Percentiles rank a stretch among this genome's conserved stretches.
These are phyloP conservation scores for Eupeodes luniger DNA, from an alignment of 2,888 invertebrate species.

Conservation along the genomic window DNA sequence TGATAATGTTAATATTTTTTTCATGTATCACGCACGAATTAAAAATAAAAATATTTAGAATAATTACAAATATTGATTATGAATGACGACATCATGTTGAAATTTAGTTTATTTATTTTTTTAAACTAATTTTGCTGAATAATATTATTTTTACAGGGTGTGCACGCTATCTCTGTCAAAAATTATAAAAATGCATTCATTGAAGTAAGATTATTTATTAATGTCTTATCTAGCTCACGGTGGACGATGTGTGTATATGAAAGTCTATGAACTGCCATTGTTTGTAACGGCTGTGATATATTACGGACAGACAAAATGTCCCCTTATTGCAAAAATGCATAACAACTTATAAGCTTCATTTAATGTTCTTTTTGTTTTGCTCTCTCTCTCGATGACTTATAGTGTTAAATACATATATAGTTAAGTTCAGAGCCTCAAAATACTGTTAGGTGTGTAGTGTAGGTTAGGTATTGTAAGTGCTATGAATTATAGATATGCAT, in stretches of 20 bases:
- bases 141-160: neutral
- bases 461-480: neutral
- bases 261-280: neutral
- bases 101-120: neutral
- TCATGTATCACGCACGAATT: neutral
- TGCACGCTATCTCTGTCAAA: neutral
- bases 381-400: neutral
- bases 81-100: conserved; percentile 7
- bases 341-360: conserved; percentile 3
- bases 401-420: neutral
- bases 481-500: no score
- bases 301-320: conserved; percentile 5
- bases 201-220: neutral
- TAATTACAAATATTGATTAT: no score
- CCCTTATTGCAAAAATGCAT: conserved; percentile 4
- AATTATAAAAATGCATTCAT: neutral
- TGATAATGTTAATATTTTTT: neutral
- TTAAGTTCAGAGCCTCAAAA: neutral
- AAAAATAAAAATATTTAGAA: neutral
- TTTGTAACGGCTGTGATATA: neutral
- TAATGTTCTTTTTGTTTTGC: neutral
- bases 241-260: no score
- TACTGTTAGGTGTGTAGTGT: neutral
- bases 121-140: neutral
- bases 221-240: neutral